phyloP scores from a whole-genome alignment of 2,888 invertebrate species.

The Slavum lentiscoides region DNA sequence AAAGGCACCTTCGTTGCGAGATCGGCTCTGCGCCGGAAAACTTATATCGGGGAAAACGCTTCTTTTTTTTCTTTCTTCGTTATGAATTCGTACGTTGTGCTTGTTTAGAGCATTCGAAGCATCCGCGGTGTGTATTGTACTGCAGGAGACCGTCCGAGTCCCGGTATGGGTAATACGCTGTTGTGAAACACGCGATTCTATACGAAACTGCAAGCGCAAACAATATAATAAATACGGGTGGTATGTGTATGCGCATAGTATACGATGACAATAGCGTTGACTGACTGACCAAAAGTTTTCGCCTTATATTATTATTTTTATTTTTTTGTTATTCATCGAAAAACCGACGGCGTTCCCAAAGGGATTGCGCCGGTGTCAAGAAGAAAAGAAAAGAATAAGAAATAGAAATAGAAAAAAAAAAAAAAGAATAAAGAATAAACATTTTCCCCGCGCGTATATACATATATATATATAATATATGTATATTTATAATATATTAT shows the following conservation, averaged over 20 bases:
- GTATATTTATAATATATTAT: background rate
- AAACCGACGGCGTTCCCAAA: slow-evolving; percentile 35
- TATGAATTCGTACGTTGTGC: too few species aligned
- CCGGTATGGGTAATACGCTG: slow-evolving; percentile 16
- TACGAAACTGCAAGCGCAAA: slow-evolving; percentile 8
- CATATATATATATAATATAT: too few species aligned
- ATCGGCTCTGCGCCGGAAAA: too few species aligned
- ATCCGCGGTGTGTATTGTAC: too few species aligned
- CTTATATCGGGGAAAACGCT: too few species aligned
- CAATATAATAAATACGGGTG: background rate
- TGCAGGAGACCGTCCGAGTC: too few species aligned
- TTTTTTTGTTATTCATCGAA: slow-evolving; percentile 24
- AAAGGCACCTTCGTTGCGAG: too few species aligned
- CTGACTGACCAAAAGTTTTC: slow-evolving; percentile 48
- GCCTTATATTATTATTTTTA: background rate
- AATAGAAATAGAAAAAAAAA: background rate
- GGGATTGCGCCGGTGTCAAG: slow-evolving; percentile 29
- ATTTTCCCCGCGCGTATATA: background rate
- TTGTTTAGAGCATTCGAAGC: too few species aligned
- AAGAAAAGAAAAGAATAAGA: background rate
- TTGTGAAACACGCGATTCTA: slow-evolving; percentile 15
- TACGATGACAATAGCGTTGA: slow-evolving; percentile 36
- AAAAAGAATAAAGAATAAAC: slow-evolving; percentile 15
- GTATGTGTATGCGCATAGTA: background rate
- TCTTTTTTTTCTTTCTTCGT: too few species aligned